Conservation (phyloP, 2,888 invertebrate genomes). For the Drosophila subquinaria region DNA sequence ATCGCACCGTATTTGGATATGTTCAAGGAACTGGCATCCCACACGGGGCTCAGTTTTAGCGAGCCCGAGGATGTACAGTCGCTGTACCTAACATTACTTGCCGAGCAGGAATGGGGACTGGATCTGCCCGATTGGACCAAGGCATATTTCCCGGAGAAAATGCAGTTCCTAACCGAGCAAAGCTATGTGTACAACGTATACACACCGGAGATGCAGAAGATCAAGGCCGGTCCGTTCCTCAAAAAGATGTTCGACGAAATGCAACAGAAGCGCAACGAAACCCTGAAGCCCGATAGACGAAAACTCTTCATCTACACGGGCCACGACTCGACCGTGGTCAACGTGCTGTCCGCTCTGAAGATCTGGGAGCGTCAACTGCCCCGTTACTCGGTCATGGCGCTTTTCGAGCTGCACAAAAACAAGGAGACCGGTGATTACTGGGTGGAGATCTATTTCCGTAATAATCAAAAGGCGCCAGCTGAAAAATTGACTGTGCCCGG, state of each 20-base stretch:
- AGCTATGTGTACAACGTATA: slow-evolving; percentile 88
- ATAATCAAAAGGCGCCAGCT: slow-evolving; percentile 87
- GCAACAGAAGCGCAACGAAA: slow-evolving; percentile 86
- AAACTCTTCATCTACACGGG: slow-evolving; percentile 89
- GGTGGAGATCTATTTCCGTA: slow-evolving; percentile 85
- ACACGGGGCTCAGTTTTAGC: slow-evolving; percentile 87
- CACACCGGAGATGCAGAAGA: slow-evolving; percentile 87
- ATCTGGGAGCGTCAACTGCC: slow-evolving; percentile 89
- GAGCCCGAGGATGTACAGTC: slow-evolving; percentile 89
- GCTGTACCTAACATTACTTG: slow-evolving; percentile 88
- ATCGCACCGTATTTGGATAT: slow-evolving; percentile 86
- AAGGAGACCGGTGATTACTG: slow-evolving; percentile 86
- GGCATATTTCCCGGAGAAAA: slow-evolving; percentile 87
- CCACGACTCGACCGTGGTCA: slow-evolving; percentile 91
- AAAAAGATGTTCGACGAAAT: slow-evolving; percentile 88
- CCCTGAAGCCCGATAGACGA: slow-evolving; percentile 85
- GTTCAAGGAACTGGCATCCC: slow-evolving; percentile 86
- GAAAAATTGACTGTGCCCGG: slow-evolving; percentile 88
- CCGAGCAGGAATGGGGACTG: slow-evolving; percentile 88
- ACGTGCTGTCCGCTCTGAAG: slow-evolving; percentile 88
- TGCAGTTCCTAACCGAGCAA: slow-evolving; percentile 87
- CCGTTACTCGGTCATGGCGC: slow-evolving; percentile 88
- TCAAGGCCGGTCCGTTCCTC: slow-evolving; percentile 89
- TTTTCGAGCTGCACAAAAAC: slow-evolving; percentile 89
- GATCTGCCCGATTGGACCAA: slow-evolving; percentile 88